These are phyloP conservation scores for Eumacrocentrus americanus DNA, from an alignment of 2,888 invertebrate genomes.

Conservation along the genomic window DNA sequence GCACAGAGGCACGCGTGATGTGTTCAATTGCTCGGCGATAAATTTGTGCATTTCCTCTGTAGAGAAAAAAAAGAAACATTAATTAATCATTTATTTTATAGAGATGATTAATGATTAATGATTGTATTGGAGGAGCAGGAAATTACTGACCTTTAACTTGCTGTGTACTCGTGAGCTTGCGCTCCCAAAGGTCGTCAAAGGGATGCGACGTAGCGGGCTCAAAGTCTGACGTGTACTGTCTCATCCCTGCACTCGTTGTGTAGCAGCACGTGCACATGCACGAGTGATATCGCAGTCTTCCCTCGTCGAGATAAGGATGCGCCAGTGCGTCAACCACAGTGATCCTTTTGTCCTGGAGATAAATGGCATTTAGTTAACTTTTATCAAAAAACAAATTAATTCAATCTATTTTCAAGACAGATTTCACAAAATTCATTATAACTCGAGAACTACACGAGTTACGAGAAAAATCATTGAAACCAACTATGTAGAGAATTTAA, in stretches of 20 bases:
- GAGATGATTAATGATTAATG: too few relatives aligned
- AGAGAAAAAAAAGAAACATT: slow-evolving; percentile 54
- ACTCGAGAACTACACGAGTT: too few relatives aligned
- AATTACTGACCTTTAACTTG: slow-evolving; percentile 91
- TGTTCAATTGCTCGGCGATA: slow-evolving; percentile 95
- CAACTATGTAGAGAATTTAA: too few relatives aligned
- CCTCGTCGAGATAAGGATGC: slow-evolving; percentile 98
- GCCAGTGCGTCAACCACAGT: slow-evolving; percentile 93
- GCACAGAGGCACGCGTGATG: slow-evolving; percentile 95
- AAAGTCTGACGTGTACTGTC: slow-evolving; percentile 88
- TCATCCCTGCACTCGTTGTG: slow-evolving; percentile 74
- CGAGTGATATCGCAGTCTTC: slow-evolving; percentile 96
- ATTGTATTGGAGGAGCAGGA: too few relatives aligned
- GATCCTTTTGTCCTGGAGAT: slow-evolving; percentile 84
- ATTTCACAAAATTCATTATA: too few relatives aligned
- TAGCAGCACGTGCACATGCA: slow-evolving; percentile 99
- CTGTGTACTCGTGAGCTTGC: slow-evolving; percentile 89
- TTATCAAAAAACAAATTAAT: too few relatives aligned
- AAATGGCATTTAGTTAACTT: too few relatives aligned
- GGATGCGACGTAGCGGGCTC: slow-evolving; percentile 89
- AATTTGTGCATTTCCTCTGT: slow-evolving; percentile 99
- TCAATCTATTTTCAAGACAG: too few relatives aligned
- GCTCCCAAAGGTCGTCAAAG: slow-evolving; percentile 97
- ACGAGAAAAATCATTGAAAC: too few relatives aligned
- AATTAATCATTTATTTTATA: too few relatives aligned